Conservation (phyloP, 1,140 invertebrate species). For the Parapsyche elsis region DNA sequence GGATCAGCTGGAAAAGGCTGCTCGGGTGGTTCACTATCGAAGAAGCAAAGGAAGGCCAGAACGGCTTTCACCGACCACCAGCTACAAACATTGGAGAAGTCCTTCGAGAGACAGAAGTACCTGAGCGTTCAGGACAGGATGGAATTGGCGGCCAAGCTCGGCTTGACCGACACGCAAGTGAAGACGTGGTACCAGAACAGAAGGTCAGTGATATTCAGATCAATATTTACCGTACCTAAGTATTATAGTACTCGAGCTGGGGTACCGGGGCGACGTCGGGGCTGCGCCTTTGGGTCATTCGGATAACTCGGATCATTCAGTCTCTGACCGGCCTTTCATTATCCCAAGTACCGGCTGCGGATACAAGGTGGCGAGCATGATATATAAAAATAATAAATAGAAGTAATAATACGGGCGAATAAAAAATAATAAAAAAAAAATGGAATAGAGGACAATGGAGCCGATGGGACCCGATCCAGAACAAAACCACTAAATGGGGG, state of each 20-base stretch:
- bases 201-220: conserved; percentile 75
- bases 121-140: conserved; percentile 98
- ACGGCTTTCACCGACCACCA: conserved; percentile 99
- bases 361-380: conserved; percentile 35
- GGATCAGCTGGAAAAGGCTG: conserved; percentile 53
- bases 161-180: conserved; percentile 97
- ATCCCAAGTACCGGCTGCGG: conserved; percentile 22
- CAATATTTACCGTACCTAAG: not conserved
- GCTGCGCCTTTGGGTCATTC: conserved; percentile 4
- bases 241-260: not conserved
- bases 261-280: conserved; percentile 28
- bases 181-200: conserved; percentile 99
- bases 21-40: conserved; percentile 67
- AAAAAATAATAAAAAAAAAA: conserved; percentile 22
- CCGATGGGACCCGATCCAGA: conserved; percentile 36
- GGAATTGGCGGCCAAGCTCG: conserved; percentile 96
- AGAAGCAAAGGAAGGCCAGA: conserved; percentile 96
- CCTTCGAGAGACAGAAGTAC: conserved; percentile 98
- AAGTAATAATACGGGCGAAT: conserved; percentile 19
- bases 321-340: conserved; percentile 31
- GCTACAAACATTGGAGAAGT: conserved; percentile 95
- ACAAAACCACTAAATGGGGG: conserved; percentile 40
- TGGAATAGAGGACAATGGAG: not conserved
- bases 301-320: conserved; percentile 16
- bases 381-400: conserved; percentile 41